Percentiles rank a stretch among this genome's conserved stretches.
phyloP scores from a whole-genome alignment of 1,140 invertebrate species.

The Vollenhovia emeryi region DNA sequence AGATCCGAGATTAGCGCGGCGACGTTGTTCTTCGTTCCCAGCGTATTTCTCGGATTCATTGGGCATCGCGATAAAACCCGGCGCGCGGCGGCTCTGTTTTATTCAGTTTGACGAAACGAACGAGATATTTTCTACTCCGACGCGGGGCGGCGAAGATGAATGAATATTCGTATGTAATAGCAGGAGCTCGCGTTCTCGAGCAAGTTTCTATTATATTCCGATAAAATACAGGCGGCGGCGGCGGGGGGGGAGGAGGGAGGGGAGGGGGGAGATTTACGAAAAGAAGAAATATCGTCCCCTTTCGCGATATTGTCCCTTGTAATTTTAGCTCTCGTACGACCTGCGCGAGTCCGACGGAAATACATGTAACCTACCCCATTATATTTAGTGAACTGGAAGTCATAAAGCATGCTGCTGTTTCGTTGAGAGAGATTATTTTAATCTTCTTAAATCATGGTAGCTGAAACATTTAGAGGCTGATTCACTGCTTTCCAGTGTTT shows the following conservation, averaged over 20 bases:
- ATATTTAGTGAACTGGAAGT: constrained; percentile 52
- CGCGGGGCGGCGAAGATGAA: background rate
- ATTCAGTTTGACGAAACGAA: constrained; percentile 30
- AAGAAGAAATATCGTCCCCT: background rate
- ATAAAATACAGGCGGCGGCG: too few relatives aligned
- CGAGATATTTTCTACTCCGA: background rate
- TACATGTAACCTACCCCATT: constrained; percentile 6
- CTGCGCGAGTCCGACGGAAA: constrained; percentile 23
- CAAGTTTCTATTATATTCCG: background rate
- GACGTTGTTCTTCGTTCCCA: constrained; percentile 59
- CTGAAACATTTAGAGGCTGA: constrained; percentile 41
- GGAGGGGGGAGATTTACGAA: background rate
- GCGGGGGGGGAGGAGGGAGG: too few relatives aligned
- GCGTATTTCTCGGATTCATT: constrained; percentile 29
- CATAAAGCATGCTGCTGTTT: constrained; percentile 40
- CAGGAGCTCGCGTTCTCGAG: background rate
- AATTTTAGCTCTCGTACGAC: constrained; percentile 6
- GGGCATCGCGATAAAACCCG: constrained; percentile 28
- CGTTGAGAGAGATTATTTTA: constrained; percentile 49
- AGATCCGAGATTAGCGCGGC: constrained; percentile 69
- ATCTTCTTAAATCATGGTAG: constrained; percentile 52
- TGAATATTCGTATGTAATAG: background rate
- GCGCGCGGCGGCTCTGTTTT: background rate
- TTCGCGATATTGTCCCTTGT: background rate
- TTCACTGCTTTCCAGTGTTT: constrained; percentile 28